Conservation (phyloP, 2,888 invertebrate genomes). For the Hemistola chrysoprasaria region DNA sequence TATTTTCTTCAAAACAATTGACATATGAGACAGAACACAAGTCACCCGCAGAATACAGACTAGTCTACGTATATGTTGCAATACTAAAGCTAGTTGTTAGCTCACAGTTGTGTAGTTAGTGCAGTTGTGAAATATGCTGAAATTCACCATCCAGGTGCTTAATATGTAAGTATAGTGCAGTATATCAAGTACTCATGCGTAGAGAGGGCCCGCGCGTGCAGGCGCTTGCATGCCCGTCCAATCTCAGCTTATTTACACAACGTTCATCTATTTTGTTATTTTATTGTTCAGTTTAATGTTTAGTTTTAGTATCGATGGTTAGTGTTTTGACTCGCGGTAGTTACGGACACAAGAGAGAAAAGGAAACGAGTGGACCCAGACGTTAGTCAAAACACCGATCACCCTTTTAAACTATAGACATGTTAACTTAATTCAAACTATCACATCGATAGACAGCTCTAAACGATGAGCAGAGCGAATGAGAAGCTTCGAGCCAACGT, state of each 20-base stretch:
- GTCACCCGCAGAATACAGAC: constrained; percentile 27
- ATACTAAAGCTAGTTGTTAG: constrained; percentile 58
- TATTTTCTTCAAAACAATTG: too few species aligned
- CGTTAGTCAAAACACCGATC: constrained; percentile 47
- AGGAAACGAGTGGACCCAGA: constrained; percentile 11
- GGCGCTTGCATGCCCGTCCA: constrained; percentile 63
- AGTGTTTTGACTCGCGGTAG: constrained; percentile 39
- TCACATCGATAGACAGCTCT: constrained; percentile 52
- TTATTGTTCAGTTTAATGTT: constrained; percentile 27
- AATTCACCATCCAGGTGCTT: constrained; percentile 57
- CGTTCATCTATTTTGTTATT: constrained; percentile 28
- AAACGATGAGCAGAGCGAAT: constrained; percentile 48
- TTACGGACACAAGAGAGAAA: too few species aligned
- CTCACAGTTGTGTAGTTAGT: constrained; percentile 45
- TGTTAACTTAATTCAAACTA: constrained; percentile 38
- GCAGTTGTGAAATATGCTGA: constrained; percentile 77
- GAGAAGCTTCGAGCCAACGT: constrained; percentile 46
- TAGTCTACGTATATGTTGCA: constrained; percentile 54
- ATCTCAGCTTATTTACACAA: constrained; percentile 78
- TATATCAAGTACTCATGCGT: constrained; percentile 51
- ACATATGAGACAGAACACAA: constrained; percentile 15
- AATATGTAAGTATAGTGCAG: constrained; percentile 28
- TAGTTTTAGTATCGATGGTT: constrained; percentile 35
- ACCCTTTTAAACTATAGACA: constrained; percentile 28
- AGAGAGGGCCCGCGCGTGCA: constrained; percentile 30